Evolutionary conservation across 2,113 vertebrate genomes (phyloP).

Genomic region (Rousettus leschenaultii): DNA sequence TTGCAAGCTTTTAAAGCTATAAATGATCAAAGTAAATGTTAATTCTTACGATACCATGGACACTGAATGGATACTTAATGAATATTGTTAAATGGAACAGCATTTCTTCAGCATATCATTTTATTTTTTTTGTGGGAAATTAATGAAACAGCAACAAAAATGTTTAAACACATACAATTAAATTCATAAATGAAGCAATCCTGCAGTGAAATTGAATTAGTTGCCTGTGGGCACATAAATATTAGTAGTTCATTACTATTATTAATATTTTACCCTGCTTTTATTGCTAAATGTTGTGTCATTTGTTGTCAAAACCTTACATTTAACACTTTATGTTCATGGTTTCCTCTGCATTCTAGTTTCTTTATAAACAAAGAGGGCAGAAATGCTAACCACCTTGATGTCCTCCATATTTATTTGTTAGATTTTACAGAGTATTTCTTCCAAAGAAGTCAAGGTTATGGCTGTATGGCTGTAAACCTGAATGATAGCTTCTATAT

Average conservation of each 20-base stretch:
- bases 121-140: constrained; percentile 57
- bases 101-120: neutral
- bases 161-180: constrained; percentile 66
- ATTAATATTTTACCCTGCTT: constrained; percentile 51
- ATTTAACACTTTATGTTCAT: neutral
- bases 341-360: neutral
- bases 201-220: constrained; percentile 68
- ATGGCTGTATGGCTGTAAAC: neutral
- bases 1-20: neutral
- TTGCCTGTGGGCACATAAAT: constrained; percentile 67
- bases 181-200: constrained; percentile 65
- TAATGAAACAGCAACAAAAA: constrained; percentile 70
- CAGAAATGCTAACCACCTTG: neutral
- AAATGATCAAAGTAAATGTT: neutral
- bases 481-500: neutral
- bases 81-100: neutral
- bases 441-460: constrained; percentile 13
- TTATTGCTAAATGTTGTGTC: constrained; percentile 42
- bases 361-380: neutral
- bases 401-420: neutral
- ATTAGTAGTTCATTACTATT: constrained; percentile 65
- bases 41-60: neutral
- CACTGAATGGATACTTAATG: neutral
- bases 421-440: constrained; percentile 28
- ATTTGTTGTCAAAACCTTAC: constrained; percentile 47